phyloP scores from a whole-genome alignment of 1,140 invertebrate genomes.

The Acromyrmex heyeri region DNA sequence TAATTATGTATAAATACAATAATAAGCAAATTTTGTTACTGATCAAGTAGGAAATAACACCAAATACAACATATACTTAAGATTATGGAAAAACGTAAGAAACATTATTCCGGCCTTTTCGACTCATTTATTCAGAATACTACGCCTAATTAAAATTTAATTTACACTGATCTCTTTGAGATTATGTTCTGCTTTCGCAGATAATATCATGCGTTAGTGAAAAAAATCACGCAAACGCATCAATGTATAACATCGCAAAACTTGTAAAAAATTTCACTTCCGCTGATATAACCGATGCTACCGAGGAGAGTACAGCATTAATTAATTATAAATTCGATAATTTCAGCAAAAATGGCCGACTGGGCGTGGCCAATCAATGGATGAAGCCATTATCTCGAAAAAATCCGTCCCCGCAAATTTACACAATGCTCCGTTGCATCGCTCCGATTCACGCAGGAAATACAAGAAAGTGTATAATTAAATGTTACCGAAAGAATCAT shows the following conservation, averaged over 20 bases:
- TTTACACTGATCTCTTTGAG: conserved; percentile 57
- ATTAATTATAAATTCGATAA: conserved; percentile 80
- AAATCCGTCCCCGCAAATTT: conserved; percentile 18
- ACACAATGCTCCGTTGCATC: conserved; percentile 31
- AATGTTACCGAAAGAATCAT: background rate
- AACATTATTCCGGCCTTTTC: conserved; percentile 36
- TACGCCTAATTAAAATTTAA: conserved; percentile 74
- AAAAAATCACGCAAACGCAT: conserved; percentile 39
- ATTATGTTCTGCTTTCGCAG: conserved; percentile 37
- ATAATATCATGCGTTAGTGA: background rate
- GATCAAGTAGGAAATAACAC: background rate
- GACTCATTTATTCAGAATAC: conserved; percentile 38
- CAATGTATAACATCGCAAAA: conserved; percentile 27
- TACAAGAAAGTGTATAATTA: background rate
- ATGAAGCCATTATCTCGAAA: conserved; percentile 68
- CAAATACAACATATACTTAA: background rate
- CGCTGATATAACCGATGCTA: conserved; percentile 8
- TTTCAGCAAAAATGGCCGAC: conserved; percentile 79
- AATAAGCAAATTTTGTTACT: background rate
- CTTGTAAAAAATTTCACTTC: conserved; percentile 51
- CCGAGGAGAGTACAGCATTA: conserved; percentile 66
- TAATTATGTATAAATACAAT: background rate
- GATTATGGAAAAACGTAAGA: background rate
- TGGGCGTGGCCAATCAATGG: conserved; percentile 76
- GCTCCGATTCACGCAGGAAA: conserved; percentile 44